Evolutionary conservation across 2,797 vertebrate genomes (phyloP).

Genomic region (Hipposideros larvatus): DNA sequence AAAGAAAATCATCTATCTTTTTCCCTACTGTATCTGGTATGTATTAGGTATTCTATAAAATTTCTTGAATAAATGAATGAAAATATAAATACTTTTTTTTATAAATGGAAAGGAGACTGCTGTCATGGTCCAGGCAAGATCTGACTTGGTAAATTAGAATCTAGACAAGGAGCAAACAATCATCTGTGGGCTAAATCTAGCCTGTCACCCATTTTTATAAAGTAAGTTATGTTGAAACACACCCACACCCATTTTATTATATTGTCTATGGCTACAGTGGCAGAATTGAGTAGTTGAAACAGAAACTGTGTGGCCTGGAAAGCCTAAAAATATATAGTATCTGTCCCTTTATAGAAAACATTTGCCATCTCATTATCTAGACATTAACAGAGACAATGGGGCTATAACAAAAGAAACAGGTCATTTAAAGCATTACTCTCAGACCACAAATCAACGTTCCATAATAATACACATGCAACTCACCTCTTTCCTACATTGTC

Average conservation of each 20-base stretch:
- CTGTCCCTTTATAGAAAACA: neutral
- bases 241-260: neutral
- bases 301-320: neutral
- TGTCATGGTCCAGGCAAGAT: neutral
- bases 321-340: neutral
- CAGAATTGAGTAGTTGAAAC: neutral
- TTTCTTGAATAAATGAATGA: conserved; percentile 7
- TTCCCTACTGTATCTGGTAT: neutral
- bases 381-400: neutral
- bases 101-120: neutral
- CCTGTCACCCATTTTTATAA: neutral
- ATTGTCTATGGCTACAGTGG: neutral
- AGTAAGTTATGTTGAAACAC: neutral
- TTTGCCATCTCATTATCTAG: neutral
- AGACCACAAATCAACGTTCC: neutral
- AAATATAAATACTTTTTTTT: neutral
- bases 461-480: neutral
- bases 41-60: neutral
- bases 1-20: conserved; percentile 13
- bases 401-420: neutral
- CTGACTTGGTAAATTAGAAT: neutral
- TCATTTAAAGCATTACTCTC: neutral
- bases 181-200: neutral
- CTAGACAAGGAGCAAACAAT: neutral
- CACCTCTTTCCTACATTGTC: neutral